A percentile compares a stretch with the other conserved stretches of the same genome.
These are phyloP conservation scores for Procambarus virginalis DNA, from an alignment of 1,140 invertebrate genomes.

Conservation along the genomic window DNA sequence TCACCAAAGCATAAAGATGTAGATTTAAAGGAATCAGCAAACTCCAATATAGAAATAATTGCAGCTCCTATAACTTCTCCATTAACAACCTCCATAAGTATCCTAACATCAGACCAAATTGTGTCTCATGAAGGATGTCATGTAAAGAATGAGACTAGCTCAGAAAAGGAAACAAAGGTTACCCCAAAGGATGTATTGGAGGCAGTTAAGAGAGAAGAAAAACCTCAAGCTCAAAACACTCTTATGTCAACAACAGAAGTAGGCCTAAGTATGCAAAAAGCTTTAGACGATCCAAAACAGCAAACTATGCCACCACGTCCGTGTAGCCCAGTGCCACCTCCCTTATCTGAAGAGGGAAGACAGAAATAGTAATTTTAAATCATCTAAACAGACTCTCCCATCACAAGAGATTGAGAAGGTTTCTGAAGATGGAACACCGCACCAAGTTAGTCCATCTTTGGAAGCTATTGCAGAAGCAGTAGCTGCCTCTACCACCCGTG, in stretches of 20 bases:
- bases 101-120: slow-evolving; percentile 17
- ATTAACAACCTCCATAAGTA: background rate
- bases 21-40: background rate
- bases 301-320: background rate
- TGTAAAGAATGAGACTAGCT: background rate
- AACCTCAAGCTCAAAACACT: background rate
- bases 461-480: slow-evolving; percentile 48
- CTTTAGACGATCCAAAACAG: background rate
- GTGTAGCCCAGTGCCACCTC: slow-evolving; percentile 9
- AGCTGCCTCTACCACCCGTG: slow-evolving; percentile 38
- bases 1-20: slow-evolving; percentile 2
- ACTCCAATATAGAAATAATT: background rate
- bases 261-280: background rate
- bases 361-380: slow-evolving; percentile 1
- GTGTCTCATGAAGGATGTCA: background rate
- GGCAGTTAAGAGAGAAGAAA: background rate
- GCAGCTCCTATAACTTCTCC: background rate
- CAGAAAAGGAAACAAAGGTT: background rate
- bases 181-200: background rate
- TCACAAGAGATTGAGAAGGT: background rate
- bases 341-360: background rate
- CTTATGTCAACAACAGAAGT: background rate
- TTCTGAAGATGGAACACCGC: background rate
- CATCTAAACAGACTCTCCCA: background rate
- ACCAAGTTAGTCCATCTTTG: slow-evolving; percentile 14